Conservation (phyloP, 2,797 vertebrate species). For the Enteromius viviparus region DNA sequence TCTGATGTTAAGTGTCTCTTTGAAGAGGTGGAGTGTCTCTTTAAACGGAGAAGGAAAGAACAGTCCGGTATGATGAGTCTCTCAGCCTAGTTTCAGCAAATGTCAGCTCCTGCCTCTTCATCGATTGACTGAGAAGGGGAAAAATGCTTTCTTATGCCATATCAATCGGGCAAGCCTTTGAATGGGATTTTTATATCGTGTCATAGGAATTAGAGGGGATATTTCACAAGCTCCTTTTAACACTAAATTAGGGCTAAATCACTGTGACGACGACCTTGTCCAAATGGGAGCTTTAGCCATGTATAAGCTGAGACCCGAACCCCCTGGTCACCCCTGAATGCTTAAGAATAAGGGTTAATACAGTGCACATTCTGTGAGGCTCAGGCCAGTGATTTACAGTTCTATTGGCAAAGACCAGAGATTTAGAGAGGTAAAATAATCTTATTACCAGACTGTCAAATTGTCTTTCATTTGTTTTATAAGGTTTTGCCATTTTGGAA, state of each 20-base stretch:
- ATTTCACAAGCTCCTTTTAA: conserved; percentile 48
- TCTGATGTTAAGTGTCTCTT: conserved; percentile 39
- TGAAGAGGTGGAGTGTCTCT: conserved; percentile 37
- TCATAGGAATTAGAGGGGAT: conserved; percentile 49
- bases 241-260: conserved; percentile 55
- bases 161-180: conserved; percentile 29
- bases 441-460: conserved; percentile 54
- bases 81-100: conserved; percentile 37
- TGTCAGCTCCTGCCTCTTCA: conserved; percentile 42
- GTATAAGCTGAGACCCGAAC: conserved; percentile 41
- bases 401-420: conserved; percentile 53
- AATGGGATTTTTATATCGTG: conserved; percentile 47
- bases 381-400: conserved; percentile 54
- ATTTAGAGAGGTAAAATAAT: conserved; percentile 59
- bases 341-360: conserved; percentile 59
- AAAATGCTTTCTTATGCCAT: conserved; percentile 34
- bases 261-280: conserved; percentile 52
- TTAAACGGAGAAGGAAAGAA: conserved; percentile 13
- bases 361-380: conserved; percentile 42
- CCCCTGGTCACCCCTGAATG: conserved; percentile 45
- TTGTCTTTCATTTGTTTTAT: conserved; percentile 56
- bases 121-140: conserved; percentile 29
- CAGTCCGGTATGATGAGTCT: neutral
- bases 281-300: conserved; percentile 30
- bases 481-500: conserved; percentile 60